These are phyloP conservation scores for Cranoglanis bouderius DNA, from an alignment of 2,113 vertebrate species.

Conservation along the genomic window DNA sequence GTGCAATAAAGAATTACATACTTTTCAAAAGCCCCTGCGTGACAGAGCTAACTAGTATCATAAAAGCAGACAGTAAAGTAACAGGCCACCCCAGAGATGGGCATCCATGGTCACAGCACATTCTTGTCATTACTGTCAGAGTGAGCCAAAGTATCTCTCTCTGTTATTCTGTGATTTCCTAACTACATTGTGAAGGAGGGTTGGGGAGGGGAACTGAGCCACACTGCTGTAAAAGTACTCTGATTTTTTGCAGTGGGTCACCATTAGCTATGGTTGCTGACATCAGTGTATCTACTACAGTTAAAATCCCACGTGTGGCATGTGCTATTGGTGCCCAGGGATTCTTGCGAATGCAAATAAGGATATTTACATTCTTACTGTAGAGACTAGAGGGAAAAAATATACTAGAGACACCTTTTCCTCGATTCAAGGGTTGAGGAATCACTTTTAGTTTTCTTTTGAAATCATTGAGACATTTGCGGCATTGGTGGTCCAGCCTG, in stretches of 20 bases:
- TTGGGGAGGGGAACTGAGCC: background rate
- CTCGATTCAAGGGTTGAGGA: background rate
- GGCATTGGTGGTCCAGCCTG: constrained; percentile 8
- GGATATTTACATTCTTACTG: constrained; percentile 9
- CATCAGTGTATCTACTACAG: constrained; percentile 15
- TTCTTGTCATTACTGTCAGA: constrained; percentile 27
- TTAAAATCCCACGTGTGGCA: constrained; percentile 8
- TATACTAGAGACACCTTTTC: background rate
- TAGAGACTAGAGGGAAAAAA: background rate
- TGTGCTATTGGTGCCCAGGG: constrained; percentile 17
- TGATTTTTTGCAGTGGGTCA: constrained; percentile 27
- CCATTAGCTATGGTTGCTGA: constrained; percentile 29
- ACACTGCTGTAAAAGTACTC: constrained; percentile 17
- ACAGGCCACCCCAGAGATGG: constrained; percentile 48
- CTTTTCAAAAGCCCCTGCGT: constrained; percentile 28
- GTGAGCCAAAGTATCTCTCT: constrained; percentile 11
- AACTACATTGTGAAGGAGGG: background rate
- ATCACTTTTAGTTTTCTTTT: constrained; percentile 1
- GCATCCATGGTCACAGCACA: constrained; percentile 48
- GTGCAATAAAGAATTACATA: constrained; percentile 39
- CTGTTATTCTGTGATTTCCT: constrained; percentile 27
- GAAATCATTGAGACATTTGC: background rate
- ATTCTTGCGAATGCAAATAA: constrained; percentile 21
- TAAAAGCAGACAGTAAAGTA: constrained; percentile 43
- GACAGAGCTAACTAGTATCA: constrained; percentile 31